Base-by-base conservation (phyloP, 2,888 invertebrate genomes). In the Melinopterus prodromus region DNA sequence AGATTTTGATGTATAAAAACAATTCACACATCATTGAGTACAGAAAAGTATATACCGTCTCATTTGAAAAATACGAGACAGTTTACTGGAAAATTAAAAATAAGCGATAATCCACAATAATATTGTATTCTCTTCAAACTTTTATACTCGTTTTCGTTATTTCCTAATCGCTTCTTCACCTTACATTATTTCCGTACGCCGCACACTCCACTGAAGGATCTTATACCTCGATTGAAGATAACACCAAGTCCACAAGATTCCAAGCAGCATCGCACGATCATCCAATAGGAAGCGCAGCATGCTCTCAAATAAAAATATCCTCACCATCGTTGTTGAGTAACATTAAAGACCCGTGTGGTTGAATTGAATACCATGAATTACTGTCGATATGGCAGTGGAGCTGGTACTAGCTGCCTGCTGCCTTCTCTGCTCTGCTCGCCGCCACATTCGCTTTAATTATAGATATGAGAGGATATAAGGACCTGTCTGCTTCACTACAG, bases 391-490 rank as follows among this genome's bases (percentile, higher is more conserved):
- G 53, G 53, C 53, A 53, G 53, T 53, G 12, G 7, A 53, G 53
- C 53, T 53, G 53, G 9, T 53, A 12, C 53, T 53, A 53, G 53
- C 53, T 53, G 53, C 53, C 9, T 53, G 12, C 53, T 53, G 5
- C 53, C 12, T 53, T 7, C 12, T 53, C 53, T 4, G 53, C 53
- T 53, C 9, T 53, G 53, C 53, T 53, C 53, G 12, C 9, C 7
- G 5, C 53, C 53, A 53, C 53, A 53, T 12, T 53, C 26, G 53
- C 53, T 53, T 36, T 74, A 74, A 74, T 74, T 74, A 74, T 74
- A 74, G 74, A 74, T 36, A n/a, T 74, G 74, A 74, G 74, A 74
- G 74, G 74, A 74, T 74, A 74, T 35, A 74, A 74, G 74, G 74
- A 74, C 74, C 74, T 74, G 74, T 74, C 74, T 26, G 16, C 26